phyloP scores from a whole-genome alignment of 2,888 invertebrate species.

The Drosophila koepferae region DNA sequence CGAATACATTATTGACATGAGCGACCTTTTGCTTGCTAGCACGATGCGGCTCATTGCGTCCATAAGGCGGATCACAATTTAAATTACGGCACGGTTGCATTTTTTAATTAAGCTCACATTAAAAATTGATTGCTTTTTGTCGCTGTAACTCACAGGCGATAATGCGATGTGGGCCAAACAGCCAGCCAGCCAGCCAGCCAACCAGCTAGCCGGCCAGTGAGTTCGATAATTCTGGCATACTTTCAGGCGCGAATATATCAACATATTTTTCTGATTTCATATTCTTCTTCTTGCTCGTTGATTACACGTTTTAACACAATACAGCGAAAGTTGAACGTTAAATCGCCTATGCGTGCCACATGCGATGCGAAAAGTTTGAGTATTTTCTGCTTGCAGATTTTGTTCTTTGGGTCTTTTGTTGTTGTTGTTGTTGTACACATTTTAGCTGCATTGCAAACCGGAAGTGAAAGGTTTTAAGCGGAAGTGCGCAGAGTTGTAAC shows the following conservation, averaged over 20 bases:
- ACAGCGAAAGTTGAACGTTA: constrained; percentile 23
- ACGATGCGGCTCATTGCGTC: constrained; percentile 7
- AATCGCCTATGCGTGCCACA: constrained; percentile 69
- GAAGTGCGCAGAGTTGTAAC: constrained; percentile 69
- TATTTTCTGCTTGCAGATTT: constrained; percentile 40
- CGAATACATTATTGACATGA: constrained; percentile 47
- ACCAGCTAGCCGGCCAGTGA: not conserved
- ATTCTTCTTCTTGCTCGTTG: not conserved
- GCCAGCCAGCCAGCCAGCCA: not conserved
- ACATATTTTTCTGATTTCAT: constrained; percentile 6
- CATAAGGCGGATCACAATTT: constrained; percentile 55
- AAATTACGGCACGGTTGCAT: constrained; percentile 65
- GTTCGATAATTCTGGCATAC: constrained; percentile 31
- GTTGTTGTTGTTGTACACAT: constrained; percentile 40
- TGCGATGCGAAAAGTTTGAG: constrained; percentile 61
- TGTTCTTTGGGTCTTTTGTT: constrained; percentile 23
- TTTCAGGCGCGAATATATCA: constrained; percentile 24
- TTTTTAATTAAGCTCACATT: constrained; percentile 78
- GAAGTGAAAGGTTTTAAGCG: constrained; percentile 75
- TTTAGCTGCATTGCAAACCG: constrained; percentile 56
- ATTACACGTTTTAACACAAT: constrained; percentile 29
- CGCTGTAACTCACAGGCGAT: constrained; percentile 54
- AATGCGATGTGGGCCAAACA: constrained; percentile 28
- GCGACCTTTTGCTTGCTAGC: constrained; percentile 3
- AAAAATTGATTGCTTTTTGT: constrained; percentile 77